Evolutionary conservation across 2,113 vertebrate species (phyloP).

Genomic region (Xerus inauris): DNA sequence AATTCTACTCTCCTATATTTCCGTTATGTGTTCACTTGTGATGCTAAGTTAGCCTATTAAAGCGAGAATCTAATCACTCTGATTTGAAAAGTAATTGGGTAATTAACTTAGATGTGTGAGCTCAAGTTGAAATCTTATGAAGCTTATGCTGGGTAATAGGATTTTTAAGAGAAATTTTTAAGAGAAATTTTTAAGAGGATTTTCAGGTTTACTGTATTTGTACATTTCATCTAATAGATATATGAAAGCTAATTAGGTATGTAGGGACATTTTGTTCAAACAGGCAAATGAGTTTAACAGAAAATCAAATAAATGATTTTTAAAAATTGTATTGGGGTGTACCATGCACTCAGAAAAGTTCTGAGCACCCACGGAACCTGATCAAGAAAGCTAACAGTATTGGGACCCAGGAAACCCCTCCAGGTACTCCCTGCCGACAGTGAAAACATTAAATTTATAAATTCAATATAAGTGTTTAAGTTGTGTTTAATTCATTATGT

Average conservation of each 20-base stretch:
- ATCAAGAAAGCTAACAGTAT: background rate
- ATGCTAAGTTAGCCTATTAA: background rate
- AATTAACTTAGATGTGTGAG: constrained; percentile 52
- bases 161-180: background rate
- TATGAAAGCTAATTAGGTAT: background rate
- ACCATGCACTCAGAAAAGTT: background rate
- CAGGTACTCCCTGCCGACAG: background rate
- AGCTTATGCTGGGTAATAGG: background rate
- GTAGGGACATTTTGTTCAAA: constrained; percentile 29
- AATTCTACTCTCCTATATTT: background rate
- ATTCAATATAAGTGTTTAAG: background rate
- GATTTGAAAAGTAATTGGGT: constrained; percentile 59
- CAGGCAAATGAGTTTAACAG: background rate
- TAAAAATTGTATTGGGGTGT: background rate
- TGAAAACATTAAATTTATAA: background rate
- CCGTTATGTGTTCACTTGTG: background rate
- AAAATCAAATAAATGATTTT: background rate
- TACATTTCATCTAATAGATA: background rate
- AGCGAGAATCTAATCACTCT: constrained; percentile 41
- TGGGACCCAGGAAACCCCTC: background rate
- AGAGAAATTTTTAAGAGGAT: constrained; percentile 34
- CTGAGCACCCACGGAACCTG: background rate
- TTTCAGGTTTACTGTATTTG: background rate
- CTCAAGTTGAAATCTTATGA: constrained; percentile 23
- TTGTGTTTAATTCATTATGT: background rate